Base-by-base conservation (phyloP, 2,797 vertebrate species). In the Gephyroberyx darwinii region DNA sequence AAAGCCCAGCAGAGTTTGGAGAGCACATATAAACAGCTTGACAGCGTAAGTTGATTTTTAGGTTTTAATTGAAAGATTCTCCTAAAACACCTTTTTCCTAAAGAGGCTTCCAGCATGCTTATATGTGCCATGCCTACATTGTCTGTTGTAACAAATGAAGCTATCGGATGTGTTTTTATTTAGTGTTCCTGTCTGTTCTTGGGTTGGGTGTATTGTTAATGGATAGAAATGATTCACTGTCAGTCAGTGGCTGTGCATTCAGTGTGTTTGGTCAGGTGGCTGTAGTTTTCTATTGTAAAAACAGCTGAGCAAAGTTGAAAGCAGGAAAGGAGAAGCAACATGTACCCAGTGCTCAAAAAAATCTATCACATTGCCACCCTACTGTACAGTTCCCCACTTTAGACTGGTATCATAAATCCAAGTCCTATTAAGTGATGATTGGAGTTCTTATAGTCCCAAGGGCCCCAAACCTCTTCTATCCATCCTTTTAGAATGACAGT, bases 1-100 rank as follows among this genome's bases (percentile, higher is more conserved):
- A 95, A 94, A 82, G 93, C 96, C 68, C 96, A 96, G 89, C 96
- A 96, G 83, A 93, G 93, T 86, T 89, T 97, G 90, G 96, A 96
- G 83, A 92, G 88, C 60, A 95, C 94, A 82, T 95, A 94, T 88
- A 97, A 96, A 72, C 96, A 95, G 82, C 94, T 97, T 6, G 96
- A 97, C 89, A 94, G 77, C 72, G 96, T 97, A 92, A 96, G 96
- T 91, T 10, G 16, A 16, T 37, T 58, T 50, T 39, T 39, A 26
- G 17, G 65, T 67, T 35, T 56, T 41, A 10, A 47, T 16, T 45
- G 5, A 54, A 9, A 54, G 9, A 43, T 20, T 47, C 22, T 26
- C 16, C 12, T 51, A 17, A 26, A 55, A 48, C 48, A 8, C 1
- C 0, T 52, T 47, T 69, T 52, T 26, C 22, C 22, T 6, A 1